Evolutionary conservation across 2,113 vertebrate genomes (phyloP).

Genomic region (Condylura cristata): DNA sequence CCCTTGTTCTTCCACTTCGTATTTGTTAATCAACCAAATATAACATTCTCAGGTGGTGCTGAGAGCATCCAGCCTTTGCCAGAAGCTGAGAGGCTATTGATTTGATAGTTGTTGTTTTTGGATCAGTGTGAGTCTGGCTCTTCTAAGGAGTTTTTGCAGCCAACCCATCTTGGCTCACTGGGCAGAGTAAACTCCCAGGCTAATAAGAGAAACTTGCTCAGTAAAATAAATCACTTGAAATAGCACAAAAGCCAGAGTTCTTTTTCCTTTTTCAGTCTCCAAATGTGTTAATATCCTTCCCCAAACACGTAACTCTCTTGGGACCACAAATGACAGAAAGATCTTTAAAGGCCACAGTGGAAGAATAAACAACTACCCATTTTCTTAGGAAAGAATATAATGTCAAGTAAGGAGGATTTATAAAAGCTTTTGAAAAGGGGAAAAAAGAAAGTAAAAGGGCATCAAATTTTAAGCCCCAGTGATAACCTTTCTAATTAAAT

Average conservation of each 20-base stretch:
- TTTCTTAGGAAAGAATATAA: neutral
- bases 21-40: slow-evolving; percentile 21
- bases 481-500: neutral
- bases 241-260: slow-evolving; percentile 33
- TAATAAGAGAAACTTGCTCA: slow-evolving; percentile 59
- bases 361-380: neutral
- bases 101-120: slow-evolving; percentile 61
- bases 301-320: neutral
- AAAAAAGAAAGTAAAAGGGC: neutral
- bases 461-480: neutral
- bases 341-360: neutral
- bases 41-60: slow-evolving; percentile 31
- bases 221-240: slow-evolving; percentile 61
- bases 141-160: slow-evolving; percentile 4
- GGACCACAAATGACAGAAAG: neutral
- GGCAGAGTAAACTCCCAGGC: slow-evolving; percentile 58
- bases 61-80: neutral
- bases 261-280: slow-evolving; percentile 32
- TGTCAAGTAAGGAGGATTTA: neutral
- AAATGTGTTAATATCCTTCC: slow-evolving; percentile 29
- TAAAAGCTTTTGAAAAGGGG: neutral
- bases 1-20: neutral
- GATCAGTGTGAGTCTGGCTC: slow-evolving; percentile 58
- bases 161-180: slow-evolving; percentile 41
- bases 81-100: neutral